These are phyloP conservation scores for Scaptomyza parva DNA, from an alignment of 2,888 invertebrate genomes.

Conservation along the genomic window DNA sequence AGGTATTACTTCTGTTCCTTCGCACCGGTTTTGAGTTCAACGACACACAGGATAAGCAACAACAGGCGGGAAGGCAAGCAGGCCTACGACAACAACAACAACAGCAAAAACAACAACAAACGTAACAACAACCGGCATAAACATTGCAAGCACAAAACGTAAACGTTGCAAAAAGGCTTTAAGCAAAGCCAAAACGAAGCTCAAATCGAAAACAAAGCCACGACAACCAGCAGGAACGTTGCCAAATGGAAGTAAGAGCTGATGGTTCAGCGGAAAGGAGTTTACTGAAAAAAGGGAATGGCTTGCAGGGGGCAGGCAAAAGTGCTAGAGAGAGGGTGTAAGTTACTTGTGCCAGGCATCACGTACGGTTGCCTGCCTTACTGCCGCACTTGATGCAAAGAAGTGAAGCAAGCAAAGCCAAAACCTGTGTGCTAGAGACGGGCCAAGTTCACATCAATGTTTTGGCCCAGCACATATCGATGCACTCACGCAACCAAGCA, in stretches of 20 bases:
- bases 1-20: slow-evolving; percentile 55
- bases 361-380: slow-evolving; percentile 29
- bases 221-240: slow-evolving; percentile 48
- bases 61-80: slow-evolving; percentile 28
- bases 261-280: slow-evolving; percentile 21
- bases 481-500: slow-evolving; percentile 7
- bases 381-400: slow-evolving; percentile 48
- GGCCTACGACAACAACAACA: slow-evolving; percentile 57
- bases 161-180: slow-evolving; percentile 74
- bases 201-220: slow-evolving; percentile 73
- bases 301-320: slow-evolving; percentile 1
- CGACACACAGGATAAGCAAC: slow-evolving; percentile 76
- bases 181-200: slow-evolving; percentile 63
- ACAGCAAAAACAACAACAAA: slow-evolving; percentile 24
- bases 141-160: slow-evolving; percentile 62
- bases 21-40: slow-evolving; percentile 63
- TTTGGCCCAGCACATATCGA: slow-evolving; percentile 1
- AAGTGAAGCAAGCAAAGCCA: slow-evolving; percentile 21
- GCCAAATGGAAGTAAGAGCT: slow-evolving; percentile 36
- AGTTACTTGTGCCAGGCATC: slow-evolving; percentile 37
- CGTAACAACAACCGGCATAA: slow-evolving; percentile 67
- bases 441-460: neutral
- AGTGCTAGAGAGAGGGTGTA: slow-evolving; percentile 1
- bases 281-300: slow-evolving; percentile 10
- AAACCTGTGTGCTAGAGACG: slow-evolving; percentile 19